These are phyloP conservation scores for Antennarius striatus DNA, from an alignment of 2,113 vertebrate species.

Conservation along the genomic window DNA sequence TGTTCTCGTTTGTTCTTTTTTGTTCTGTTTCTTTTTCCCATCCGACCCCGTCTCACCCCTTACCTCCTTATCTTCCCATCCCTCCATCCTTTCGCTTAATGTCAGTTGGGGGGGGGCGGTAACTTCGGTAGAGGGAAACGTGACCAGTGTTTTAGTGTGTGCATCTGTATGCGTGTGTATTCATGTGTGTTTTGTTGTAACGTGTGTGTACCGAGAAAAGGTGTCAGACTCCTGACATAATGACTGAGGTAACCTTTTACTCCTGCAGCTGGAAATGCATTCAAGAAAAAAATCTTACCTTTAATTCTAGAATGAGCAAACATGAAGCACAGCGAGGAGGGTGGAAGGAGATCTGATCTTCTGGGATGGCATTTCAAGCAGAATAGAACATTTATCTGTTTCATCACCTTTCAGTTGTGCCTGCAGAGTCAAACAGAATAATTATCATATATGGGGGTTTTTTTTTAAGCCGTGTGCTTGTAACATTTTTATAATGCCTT, in stretches of 20 bases:
- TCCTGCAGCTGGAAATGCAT: background rate
- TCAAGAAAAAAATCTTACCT: background rate
- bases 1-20: conserved; percentile 13
- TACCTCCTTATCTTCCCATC: conserved; percentile 29
- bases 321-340: background rate
- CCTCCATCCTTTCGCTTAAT: conserved; percentile 44
- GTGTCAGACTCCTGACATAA: background rate
- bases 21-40: conserved; percentile 3
- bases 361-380: background rate
- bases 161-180: background rate
- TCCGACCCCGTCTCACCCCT: background rate
- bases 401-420: background rate
- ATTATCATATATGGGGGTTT: too few species aligned
- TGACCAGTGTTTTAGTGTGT: conserved; percentile 38
- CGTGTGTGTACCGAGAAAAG: background rate
- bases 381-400: background rate
- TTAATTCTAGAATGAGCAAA: background rate
- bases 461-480: too few species aligned
- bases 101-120: conserved; percentile 48
- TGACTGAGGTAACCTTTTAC: background rate
- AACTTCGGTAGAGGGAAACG: conserved; percentile 27
- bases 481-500: too few species aligned
- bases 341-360: background rate
- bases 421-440: background rate
- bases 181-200: conserved; percentile 1